phyloP scores from a whole-genome alignment of 2,113 vertebrate genomes.

The Pedionomus torquatus region DNA sequence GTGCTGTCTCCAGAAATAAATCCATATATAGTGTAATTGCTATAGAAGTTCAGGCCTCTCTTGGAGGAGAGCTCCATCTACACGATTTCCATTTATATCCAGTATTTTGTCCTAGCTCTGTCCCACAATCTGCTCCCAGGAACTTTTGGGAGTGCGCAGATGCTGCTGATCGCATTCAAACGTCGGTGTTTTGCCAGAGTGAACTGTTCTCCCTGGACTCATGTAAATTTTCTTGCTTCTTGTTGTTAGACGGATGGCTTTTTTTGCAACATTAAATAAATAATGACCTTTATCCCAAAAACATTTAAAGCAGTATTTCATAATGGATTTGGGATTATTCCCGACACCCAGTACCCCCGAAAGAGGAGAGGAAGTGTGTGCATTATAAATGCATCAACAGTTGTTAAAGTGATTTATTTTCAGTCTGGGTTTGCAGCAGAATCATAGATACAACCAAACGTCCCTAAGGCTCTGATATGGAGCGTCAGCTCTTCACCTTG shows the following conservation, averaged over 20 bases:
- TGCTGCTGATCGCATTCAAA: rapidly evolving
- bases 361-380: background rate
- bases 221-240: background rate
- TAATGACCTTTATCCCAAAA: background rate
- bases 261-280: background rate
- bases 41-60: background rate
- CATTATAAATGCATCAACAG: background rate
- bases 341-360: background rate
- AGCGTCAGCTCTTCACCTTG: background rate
- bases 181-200: background rate
- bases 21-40: background rate
- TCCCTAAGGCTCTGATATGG: background rate
- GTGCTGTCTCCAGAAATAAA: background rate
- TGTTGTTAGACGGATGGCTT: background rate
- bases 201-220: background rate
- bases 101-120: background rate
- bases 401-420: background rate
- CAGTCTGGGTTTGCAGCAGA: background rate
- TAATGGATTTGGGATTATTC: background rate
- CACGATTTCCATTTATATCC: background rate
- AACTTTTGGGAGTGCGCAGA: rapidly evolving
- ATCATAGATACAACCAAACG: background rate
- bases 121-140: background rate
- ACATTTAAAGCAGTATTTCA: background rate
- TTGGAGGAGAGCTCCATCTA: background rate